phyloP scores from a whole-genome alignment of 2,888 invertebrate species.

The Himalopsyche japonica region DNA sequence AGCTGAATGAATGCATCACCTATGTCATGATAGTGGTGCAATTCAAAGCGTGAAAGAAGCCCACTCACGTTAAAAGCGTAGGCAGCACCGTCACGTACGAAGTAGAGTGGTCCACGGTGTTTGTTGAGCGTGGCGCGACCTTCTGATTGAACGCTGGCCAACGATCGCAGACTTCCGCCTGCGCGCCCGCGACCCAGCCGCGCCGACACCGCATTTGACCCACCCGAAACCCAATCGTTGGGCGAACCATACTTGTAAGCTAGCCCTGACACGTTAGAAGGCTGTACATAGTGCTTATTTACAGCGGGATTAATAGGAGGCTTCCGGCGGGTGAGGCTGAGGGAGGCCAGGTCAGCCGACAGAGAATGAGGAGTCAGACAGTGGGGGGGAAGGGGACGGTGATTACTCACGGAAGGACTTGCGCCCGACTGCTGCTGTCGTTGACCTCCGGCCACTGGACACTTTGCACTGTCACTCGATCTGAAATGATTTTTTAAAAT shows the following conservation, averaged over 20 bases:
- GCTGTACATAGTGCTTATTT: conserved; percentile 42
- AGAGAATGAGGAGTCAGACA: conserved; percentile 41
- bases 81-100: conserved; percentile 38
- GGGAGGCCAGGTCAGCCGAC: conserved; percentile 45
- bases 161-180: conserved; percentile 53
- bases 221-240: conserved; percentile 43
- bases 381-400: conserved; percentile 28
- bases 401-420: conserved; percentile 38
- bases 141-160: conserved; percentile 55
- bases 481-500: conserved; percentile 44
- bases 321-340: conserved; percentile 47
- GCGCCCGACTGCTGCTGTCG: conserved; percentile 43
- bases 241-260: conserved; percentile 36
- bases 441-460: conserved; percentile 47
- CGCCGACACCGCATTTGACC: conserved; percentile 42
- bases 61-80: conserved; percentile 41
- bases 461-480: conserved; percentile 65
- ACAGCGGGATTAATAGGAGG: conserved; percentile 44
- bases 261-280: conserved; percentile 43
- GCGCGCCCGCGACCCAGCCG: conserved; percentile 44
- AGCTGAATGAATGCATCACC: background rate
- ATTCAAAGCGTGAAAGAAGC: conserved; percentile 14
- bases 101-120: conserved; percentile 40
- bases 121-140: conserved; percentile 54
- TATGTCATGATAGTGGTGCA: background rate